phyloP scores from a whole-genome alignment of 1,140 invertebrate species.

The Pseudomyrmex dendroicus region DNA sequence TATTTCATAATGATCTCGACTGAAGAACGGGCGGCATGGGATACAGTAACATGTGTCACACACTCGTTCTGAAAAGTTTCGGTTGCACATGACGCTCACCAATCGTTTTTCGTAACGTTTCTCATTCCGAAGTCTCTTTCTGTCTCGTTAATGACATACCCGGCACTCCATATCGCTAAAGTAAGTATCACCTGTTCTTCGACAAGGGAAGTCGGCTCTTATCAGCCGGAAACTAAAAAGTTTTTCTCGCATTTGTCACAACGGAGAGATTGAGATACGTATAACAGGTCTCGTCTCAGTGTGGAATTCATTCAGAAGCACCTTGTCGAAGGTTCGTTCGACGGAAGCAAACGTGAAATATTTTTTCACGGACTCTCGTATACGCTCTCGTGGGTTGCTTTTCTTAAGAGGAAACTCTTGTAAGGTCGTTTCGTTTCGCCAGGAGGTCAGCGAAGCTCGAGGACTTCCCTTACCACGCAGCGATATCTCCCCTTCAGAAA shows the following conservation, averaged over 20 bases:
- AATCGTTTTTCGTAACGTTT: conserved; percentile 5
- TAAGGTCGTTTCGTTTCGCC: conserved; percentile 72
- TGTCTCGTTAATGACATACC: conserved; percentile 49
- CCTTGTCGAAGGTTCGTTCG: conserved; percentile 8
- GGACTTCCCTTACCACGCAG: neutral
- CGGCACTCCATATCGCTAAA: conserved; percentile 37
- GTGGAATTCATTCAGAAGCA: conserved; percentile 38
- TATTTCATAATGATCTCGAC: conserved; percentile 36
- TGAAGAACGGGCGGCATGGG: neutral
- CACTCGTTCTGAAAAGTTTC: conserved; percentile 63
- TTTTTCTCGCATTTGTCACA: neutral
- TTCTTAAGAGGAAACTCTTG: conserved; percentile 76
- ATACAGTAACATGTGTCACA: conserved; percentile 67
- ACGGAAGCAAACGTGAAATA: neutral
- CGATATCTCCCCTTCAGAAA: conserved; percentile 11
- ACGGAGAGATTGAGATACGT: neutral
- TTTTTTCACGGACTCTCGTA: conserved; percentile 39
- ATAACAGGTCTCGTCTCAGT: neutral
- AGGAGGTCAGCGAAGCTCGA: conserved; percentile 55
- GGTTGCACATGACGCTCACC: conserved; percentile 47
- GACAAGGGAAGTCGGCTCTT: conserved; percentile 22
- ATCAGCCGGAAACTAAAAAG: conserved; percentile 1
- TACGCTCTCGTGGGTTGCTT: conserved; percentile 56
- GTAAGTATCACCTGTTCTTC: neutral
- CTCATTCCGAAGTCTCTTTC: conserved; percentile 43